Conservation (phyloP, 2,888 invertebrate species). For the Plebejus argus region DNA sequence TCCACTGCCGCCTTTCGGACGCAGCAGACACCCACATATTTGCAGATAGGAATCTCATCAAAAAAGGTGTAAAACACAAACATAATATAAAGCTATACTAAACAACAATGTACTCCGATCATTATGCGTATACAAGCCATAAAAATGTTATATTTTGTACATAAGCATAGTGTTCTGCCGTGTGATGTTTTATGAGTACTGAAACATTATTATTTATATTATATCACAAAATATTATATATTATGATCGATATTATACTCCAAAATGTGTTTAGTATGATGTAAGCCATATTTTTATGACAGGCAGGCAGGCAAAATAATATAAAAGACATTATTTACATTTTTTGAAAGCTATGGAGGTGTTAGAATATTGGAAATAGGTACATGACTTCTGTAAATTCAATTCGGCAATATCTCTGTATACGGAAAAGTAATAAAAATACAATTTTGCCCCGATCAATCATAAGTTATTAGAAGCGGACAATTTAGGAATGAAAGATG, state of each 20-base stretch:
- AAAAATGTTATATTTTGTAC: neutral
- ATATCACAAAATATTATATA: neutral
- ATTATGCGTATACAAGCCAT: neutral
- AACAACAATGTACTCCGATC: neutral
- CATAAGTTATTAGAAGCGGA: slow-evolving; percentile 7
- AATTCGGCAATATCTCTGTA: neutral
- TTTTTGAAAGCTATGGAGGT: no score
- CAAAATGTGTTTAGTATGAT: neutral
- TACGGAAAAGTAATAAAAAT: slow-evolving; percentile 8
- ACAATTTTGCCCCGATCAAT: slow-evolving; percentile 1
- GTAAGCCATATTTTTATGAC: neutral
- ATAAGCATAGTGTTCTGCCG: neutral
- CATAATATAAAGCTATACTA: neutral
- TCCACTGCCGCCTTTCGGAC: no score
- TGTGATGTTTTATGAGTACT: neutral
- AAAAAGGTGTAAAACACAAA: neutral
- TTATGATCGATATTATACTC: neutral
- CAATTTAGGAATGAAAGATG: slow-evolving; percentile 10
- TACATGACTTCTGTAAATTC: neutral
- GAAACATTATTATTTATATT: neutral
- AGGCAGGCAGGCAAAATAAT: no score
- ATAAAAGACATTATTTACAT: no score
- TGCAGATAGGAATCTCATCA: no score
- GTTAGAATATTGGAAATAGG: neutral
- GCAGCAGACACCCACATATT: no score